Evolutionary conservation across 2,113 vertebrate genomes (phyloP), one percentile per base, ranked within the genome.

Genomic region (Semicossyphus pulcher): DNA sequence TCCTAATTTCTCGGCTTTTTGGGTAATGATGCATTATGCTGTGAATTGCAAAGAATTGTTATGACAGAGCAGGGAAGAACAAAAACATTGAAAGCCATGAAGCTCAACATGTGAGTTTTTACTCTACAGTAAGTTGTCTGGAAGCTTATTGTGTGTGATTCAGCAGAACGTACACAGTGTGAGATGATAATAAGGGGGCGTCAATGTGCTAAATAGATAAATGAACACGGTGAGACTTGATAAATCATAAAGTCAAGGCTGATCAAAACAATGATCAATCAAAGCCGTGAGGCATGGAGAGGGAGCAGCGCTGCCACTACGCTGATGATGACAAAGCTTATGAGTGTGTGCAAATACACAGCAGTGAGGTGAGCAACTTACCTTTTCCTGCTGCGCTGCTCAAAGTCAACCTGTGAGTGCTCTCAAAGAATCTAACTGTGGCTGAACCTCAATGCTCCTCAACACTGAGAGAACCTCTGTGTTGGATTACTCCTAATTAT

Each of bases 191-290:
- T 72, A 77, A 83, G 39, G 53, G 64, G 75, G 80, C 70, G 75
- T 78, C 75, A 41, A 78, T 25, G 58, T 45, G 71, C 62, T 86
- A 75, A 86, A 31, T 77, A 80, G 80, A 86, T 76, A 78, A 84
- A 84, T 87, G 83, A 84, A 78, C 67, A 53, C 0, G 59, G 61
- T 62, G 54, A 76, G 74, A 58, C 31, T 77, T 86, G 80, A 86
- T 89, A 69, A 87, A 89, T 89, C 81, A 83, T 47, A 9, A 61
- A 86, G 85, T 89, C 87, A 54, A 36, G 34, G 63, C 48, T 66
- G 74, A 81, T 88, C 64, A 86, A 81, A 86, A 79, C 83, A 79
- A 59, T 81, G 74, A 87, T 90, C 84, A 75, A 85, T 90, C 86
- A 90, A 86, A 81, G 73, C 29, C 59, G 21, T 0, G 69, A 74